These are phyloP conservation scores for Eulacestoma nigropectus DNA, from an alignment of 2,113 vertebrate species.

Conservation along the genomic window DNA sequence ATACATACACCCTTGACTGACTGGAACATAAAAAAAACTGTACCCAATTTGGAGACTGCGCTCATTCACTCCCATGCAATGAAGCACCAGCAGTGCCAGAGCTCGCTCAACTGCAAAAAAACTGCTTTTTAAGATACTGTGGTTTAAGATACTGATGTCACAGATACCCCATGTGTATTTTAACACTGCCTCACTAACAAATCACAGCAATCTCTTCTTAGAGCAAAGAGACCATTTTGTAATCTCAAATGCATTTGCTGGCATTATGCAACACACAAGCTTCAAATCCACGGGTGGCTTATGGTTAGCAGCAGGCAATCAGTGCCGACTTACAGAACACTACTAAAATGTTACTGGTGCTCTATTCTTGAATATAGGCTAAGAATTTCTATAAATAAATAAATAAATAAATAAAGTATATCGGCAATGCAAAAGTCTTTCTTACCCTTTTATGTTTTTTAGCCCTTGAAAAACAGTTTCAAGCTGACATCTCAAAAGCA, in stretches of 20 bases:
- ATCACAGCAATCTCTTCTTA: constrained; percentile 12
- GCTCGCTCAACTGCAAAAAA: neutral
- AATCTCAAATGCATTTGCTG: constrained; percentile 15
- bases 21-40: neutral
- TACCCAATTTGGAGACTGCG: neutral
- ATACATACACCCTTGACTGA: neutral
- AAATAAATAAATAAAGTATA: neutral
- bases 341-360: neutral
- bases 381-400: neutral
- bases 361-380: neutral
- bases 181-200: neutral
- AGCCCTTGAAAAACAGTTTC: neutral
- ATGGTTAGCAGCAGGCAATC: neutral
- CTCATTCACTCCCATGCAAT: neutral
- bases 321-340: neutral
- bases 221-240: constrained; percentile 22
- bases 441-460: neutral
- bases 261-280: neutral
- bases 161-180: neutral
- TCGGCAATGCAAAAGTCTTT: neutral
- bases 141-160: neutral
- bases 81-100: neutral
- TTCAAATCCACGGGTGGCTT: constrained; percentile 12
- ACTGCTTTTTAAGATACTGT: neutral
- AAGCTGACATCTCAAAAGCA: neutral